A percentile compares a stretch with the other conserved stretches of the same genome.
phyloP scores from a whole-genome alignment of 2,113 vertebrate species.

The Xenus cinereus region DNA sequence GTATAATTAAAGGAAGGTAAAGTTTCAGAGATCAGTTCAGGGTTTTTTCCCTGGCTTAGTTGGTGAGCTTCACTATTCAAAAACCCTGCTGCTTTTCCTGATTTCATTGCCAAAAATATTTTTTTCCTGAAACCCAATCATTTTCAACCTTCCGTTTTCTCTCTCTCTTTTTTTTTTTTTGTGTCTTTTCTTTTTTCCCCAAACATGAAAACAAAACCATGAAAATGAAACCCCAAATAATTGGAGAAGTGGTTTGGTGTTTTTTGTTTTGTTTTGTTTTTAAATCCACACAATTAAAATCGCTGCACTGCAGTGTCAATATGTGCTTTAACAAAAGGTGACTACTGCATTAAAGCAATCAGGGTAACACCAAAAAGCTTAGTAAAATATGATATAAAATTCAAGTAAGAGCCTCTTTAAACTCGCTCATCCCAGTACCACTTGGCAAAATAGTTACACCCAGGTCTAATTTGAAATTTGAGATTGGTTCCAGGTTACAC shows the following conservation, averaged over 20 bases:
- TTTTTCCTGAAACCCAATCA: background rate
- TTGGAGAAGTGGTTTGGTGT: background rate
- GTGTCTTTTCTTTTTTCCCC: background rate
- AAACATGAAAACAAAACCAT: background rate
- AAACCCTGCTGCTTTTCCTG: background rate
- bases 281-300: background rate
- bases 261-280: background rate
- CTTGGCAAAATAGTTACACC: background rate
- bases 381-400: background rate
- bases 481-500: background rate
- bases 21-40: slow-evolving; percentile 41
- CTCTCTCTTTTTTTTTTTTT: background rate
- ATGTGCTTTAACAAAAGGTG: background rate
- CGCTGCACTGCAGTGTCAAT: background rate
- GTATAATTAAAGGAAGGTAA: slow-evolving; percentile 65
- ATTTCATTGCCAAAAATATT: background rate
- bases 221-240: slow-evolving; percentile 33
- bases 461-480: background rate
- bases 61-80: background rate
- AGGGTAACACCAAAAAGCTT: background rate
- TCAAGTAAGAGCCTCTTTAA: background rate
- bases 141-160: background rate
- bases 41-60: background rate
- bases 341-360: background rate
- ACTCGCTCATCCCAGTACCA: background rate